phyloP scores from a whole-genome alignment of 2,797 vertebrate species.

The Otolemur crassicaudatus region DNA sequence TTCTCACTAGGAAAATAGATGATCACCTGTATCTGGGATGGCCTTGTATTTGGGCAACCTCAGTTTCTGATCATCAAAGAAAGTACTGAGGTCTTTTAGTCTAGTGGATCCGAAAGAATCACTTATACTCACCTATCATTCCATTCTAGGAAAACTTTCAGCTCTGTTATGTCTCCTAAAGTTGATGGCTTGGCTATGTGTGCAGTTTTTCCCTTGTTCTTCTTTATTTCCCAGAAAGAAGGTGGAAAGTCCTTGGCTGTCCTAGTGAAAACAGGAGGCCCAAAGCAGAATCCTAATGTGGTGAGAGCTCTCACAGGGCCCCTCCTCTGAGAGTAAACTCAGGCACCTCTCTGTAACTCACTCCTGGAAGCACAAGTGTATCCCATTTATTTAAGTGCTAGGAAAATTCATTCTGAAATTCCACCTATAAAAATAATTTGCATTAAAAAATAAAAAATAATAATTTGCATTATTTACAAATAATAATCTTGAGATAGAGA shows the following conservation, averaged over 20 bases:
- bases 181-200: neutral
- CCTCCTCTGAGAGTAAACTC: neutral
- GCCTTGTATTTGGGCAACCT: neutral
- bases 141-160: neutral
- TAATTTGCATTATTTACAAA: neutral
- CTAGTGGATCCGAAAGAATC: neutral
- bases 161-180: neutral
- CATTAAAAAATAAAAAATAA: neutral
- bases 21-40: neutral
- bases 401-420: neutral
- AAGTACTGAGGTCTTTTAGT: neutral
- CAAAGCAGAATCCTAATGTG: neutral
- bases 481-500: neutral
- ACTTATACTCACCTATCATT: neutral
- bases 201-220: neutral
- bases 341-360: neutral
- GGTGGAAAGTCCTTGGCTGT: neutral
- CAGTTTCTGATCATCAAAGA: constrained; percentile 12
- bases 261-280: accelerated
- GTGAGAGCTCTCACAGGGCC: neutral
- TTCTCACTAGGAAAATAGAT: neutral
- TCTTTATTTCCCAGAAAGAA: neutral
- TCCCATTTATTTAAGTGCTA: neutral
- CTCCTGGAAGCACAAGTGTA: neutral
- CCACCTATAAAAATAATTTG: neutral